Evolutionary conservation across 1,140 invertebrate species (phyloP), one percentile per base, ranked within the genome.

Genomic region (Plodia interpunctella): DNA sequence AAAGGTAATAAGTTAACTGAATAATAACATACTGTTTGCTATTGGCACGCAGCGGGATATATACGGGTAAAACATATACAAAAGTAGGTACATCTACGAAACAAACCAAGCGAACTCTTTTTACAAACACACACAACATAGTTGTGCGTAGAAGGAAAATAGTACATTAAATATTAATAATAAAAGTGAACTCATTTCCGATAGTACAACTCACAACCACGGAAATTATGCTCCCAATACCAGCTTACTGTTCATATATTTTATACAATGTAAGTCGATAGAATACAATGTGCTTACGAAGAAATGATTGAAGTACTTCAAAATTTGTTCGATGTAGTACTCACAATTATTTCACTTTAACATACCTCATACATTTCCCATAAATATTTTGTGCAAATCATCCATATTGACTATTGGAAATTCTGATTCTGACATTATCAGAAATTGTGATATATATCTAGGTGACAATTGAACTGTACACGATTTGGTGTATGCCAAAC

Each of bases 171-270:
- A 76, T 76, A 78, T 76, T 76, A 65, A 70, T 73, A 72, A 79
- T 75, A 81, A 73, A 76, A 60, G 70, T 78, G 80, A 83, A 87
- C 82, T 80, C 81, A 87, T 87, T 88, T 76, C 86, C 86, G 83
- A 83, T 77, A 83, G 83, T 73, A 85, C 80, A 83, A 73, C 76
- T 88, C 86, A 87, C 83, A 88, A 88, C 86, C 83, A 82, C 84
- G 86, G 83, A 87, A 88, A 87, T 86, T 68, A 88, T 88, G 83
- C 86, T 88, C 86, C 86, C 86, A 88, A 86, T 86, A 88, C 86
- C 86, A 88, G 86, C 86, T 87, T 85, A 80, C 74, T 74, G 78
- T 76, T 80, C 71, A 77, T 70, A 68, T 73, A 74, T 64, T 73
- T 80, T 78, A 82, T 78, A 82, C 76, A 82, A 80, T 52, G 73